Evolutionary conservation across 2,888 invertebrate species (phyloP).

Genomic region (Orthosia cruda): DNA sequence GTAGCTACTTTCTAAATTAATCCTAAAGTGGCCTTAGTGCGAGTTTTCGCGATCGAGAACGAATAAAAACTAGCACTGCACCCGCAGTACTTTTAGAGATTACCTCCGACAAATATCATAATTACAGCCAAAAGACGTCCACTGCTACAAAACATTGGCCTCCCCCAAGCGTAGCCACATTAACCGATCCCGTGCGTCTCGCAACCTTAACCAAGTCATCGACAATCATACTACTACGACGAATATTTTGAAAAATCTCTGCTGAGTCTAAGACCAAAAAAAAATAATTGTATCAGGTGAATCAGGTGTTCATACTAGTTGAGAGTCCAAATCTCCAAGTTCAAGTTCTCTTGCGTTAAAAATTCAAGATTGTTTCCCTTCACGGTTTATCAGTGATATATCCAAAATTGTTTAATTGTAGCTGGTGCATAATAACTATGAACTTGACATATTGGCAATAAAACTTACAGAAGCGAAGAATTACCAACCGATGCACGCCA

Average conservation of each 20-base stretch:
- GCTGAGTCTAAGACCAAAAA: not conserved
- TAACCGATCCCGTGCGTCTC: too few relatives aligned
- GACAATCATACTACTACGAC: too few relatives aligned
- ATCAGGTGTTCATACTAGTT: not conserved
- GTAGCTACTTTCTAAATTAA: not conserved
- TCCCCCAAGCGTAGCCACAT: too few relatives aligned
- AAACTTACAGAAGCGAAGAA: not conserved
- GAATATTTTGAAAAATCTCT: not conserved
- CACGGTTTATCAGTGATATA: not conserved
- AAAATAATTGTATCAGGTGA: not conserved
- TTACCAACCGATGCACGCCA: not conserved
- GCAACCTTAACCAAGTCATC: too few relatives aligned
- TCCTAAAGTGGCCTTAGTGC: too few relatives aligned
- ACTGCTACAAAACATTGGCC: too few relatives aligned
- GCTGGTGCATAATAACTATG: slow-evolving; percentile 15
- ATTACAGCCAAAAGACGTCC: too few relatives aligned
- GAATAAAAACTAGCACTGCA: too few relatives aligned
- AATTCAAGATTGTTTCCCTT: not conserved
- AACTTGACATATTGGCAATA: slow-evolving; percentile 25
- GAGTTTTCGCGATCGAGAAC: not conserved
- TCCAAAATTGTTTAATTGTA: not conserved
- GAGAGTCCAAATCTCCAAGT: not conserved
- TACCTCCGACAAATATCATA: too few relatives aligned
- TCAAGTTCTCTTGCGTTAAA: not conserved
- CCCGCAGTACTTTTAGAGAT: too few relatives aligned